Percentiles rank a stretch among this genome's conserved stretches.
Conservation (phyloP, 2,797 vertebrate species). For the Sylvilagus floridanus region DNA sequence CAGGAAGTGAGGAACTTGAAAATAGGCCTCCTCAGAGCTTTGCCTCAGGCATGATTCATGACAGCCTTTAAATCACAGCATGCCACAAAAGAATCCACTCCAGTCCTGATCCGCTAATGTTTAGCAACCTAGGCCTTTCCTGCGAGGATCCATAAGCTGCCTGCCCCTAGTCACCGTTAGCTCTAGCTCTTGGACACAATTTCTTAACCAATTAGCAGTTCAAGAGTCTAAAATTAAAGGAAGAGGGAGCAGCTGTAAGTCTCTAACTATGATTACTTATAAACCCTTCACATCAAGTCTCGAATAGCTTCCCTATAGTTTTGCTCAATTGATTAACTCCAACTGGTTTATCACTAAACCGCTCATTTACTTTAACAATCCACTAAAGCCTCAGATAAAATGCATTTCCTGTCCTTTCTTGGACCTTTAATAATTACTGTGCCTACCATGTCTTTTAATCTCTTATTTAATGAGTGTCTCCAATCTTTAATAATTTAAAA, state of each 20-base stretch:
- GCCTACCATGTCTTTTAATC: conserved; percentile 83
- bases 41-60: conserved; percentile 37
- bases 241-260: conserved; percentile 72
- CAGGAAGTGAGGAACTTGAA: conserved; percentile 62
- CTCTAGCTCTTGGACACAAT: conserved; percentile 64
- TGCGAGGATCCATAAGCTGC: background rate
- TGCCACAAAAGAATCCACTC: conserved; percentile 62
- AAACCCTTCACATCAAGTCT: conserved; percentile 82
- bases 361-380: conserved; percentile 85
- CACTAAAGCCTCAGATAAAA: conserved; percentile 84
- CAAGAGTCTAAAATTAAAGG: conserved; percentile 81
- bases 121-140: background rate
- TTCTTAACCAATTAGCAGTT: conserved; percentile 80
- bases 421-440: conserved; percentile 81
- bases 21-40: conserved; percentile 59
- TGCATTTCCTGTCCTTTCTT: conserved; percentile 77
- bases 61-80: conserved; percentile 65
- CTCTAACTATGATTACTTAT: conserved; percentile 74
- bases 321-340: conserved; percentile 83
- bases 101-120: conserved; percentile 17
- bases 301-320: conserved; percentile 77
- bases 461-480: conserved; percentile 82
- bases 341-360: conserved; percentile 83
- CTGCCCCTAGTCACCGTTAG: conserved; percentile 27
- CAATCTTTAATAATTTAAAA: conserved; percentile 85